A percentile compares a stretch with the other conserved stretches of the same genome.
Conservation (phyloP, 2,888 invertebrate genomes). For the Drosophila pseudotalamancana region DNA sequence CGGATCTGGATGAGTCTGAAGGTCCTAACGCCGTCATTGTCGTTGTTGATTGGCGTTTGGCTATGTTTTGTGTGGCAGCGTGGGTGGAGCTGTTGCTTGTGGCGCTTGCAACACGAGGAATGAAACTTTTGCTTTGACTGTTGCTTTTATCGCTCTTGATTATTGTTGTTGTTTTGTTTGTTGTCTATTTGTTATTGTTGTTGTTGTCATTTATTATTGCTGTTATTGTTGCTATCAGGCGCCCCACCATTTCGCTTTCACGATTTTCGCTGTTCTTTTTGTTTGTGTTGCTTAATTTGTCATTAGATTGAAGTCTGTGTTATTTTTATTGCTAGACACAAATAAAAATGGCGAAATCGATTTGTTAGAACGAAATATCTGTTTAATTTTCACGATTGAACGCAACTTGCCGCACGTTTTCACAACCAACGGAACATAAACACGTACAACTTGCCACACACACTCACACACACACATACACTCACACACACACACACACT, state of each 20-base stretch:
- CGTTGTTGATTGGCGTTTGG: constrained; percentile 70
- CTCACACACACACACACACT: constrained; percentile 1
- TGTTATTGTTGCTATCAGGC: constrained; percentile 57
- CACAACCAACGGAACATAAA: constrained; percentile 37
- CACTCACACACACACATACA: constrained; percentile 1
- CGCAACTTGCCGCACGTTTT: constrained; percentile 63
- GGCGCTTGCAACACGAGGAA: constrained; percentile 49
- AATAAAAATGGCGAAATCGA: constrained; percentile 61
- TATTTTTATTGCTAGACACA: constrained; percentile 57
- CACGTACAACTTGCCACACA: constrained; percentile 56
- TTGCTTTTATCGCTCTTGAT: constrained; percentile 54
- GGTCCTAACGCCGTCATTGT: constrained; percentile 59
- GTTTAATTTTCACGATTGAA: constrained; percentile 55
- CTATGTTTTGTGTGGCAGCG: constrained; percentile 23
- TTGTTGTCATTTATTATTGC: constrained; percentile 48
- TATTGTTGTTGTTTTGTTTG: constrained; percentile 40
- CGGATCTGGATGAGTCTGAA: constrained; percentile 40
- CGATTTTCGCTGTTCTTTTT: constrained; percentile 23
- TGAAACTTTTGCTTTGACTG: constrained; percentile 67
- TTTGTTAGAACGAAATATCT: constrained; percentile 57
- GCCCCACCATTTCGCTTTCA: constrained; percentile 39
- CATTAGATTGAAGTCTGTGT: constrained; percentile 68
- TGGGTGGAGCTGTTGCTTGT: constrained; percentile 35
- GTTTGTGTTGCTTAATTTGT: constrained; percentile 75
- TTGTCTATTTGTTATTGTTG: constrained; percentile 44